Base-by-base conservation (phyloP, 2,888 invertebrate genomes). In the Arrhopalites spinosus region DNA sequence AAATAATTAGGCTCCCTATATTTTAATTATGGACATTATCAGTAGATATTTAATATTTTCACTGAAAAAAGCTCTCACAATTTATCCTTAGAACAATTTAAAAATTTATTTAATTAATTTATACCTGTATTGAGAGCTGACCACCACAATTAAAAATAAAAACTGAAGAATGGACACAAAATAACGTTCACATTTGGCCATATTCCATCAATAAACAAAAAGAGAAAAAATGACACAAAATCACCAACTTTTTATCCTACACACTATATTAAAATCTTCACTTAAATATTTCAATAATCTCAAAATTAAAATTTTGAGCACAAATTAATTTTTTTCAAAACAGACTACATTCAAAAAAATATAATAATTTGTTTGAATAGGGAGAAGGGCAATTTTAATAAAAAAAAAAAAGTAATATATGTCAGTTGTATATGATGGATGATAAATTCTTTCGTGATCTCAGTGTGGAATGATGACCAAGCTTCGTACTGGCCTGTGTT, bases 181-280 rank as follows among this genome's bases (percentile, higher is more conserved):
- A 75, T 74, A 76, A 69, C 74, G 72, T 69, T 74, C 43, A 70
- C 74, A 76, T 47, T 69, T 74, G 71, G 76, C 76, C 76, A 78
- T 78, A 63, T 68, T 78, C 67, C 77, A 72, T 68, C 63, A 64
- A 71, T 59, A 73, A n/a, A 72, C 56, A 61, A 67, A 27, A 36
- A 68, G 13, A 27, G 61, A 43, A 76, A 68, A 36, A 72, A 43
- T 30, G 73, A 76, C 72, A 76, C 68, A 23, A 69, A 75, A 75
- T 74, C 74, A 69, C 74, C 47, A 27, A 47, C 25, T 20, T 68
- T 17, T 53, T 53, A 20, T 53, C 5, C 17, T 53, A 20, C 17
- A 20, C 53, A 53, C n/a, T 53, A 5, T 20, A 20, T 20, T 15
- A 20, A 5, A 17, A 3, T 17, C 3, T 53, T 5, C 23, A 53